Evolutionary conservation across 2,797 vertebrate species (phyloP), one percentile per base, ranked within the genome.

Genomic region (Neostethus bicornis): DNA sequence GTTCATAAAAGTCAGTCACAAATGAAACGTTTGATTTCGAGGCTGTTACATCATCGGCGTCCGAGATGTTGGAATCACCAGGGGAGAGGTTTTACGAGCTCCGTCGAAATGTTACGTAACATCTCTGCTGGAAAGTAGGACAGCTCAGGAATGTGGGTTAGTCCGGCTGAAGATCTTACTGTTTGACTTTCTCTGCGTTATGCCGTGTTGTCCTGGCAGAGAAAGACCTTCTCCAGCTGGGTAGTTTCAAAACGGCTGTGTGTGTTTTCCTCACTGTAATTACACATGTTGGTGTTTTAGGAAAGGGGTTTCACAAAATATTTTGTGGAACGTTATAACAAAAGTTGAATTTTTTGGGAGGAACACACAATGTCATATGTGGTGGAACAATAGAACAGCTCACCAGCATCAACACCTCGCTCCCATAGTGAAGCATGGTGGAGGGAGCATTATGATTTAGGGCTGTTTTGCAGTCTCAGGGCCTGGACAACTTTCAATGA

Each of bases 281-380:
- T 79, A 69, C 64, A 70, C 73, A 68, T 71, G 66, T 70, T 59
- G n/a, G n/a, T n/a, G n/a, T n/a, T n/a, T n/a, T n/a, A n/a, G n/a
- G n/a, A n/a, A n/a, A n/a, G n/a, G n/a, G n/a, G n/a, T n/a, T n/a
- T n/a, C n/a, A n/a, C n/a, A n/a, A n/a, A n/a, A n/a, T n/a, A n/a
- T n/a, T n/a, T n/a, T n/a, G n/a, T n/a, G n/a, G n/a, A n/a, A n/a
- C n/a, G n/a, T n/a, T n/a, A n/a, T n/a, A n/a, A n/a, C n/a, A n/a
- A n/a, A n/a, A n/a, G n/a, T n/a, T n/a, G n/a, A n/a, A n/a, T n/a
- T n/a, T n/a, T n/a, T n/a, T n/a, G n/a, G n/a, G n/a, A n/a, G n/a
- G n/a, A n/a, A n/a, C n/a, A n/a, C n/a, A n/a, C n/a, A n/a, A n/a
- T n/a, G n/a, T n/a, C n/a, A n/a, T n/a, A n/a, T n/a, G n/a, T n/a